Evolutionary conservation across 2,888 invertebrate species (phyloP), one percentile per base, ranked within the genome.

Genomic region (Cheilosia urbana): DNA sequence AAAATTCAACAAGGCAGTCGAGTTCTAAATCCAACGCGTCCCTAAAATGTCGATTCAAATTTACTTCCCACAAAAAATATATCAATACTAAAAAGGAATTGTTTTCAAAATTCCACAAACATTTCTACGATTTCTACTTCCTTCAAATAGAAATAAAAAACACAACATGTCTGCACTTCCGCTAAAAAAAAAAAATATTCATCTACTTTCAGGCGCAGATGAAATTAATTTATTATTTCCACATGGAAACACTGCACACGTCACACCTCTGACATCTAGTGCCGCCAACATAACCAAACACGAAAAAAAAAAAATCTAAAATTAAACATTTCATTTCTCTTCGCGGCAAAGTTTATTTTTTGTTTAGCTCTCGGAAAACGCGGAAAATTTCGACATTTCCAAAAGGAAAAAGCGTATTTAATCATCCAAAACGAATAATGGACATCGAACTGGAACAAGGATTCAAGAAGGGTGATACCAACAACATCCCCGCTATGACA

Each of bases 391-490:
- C 21, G 7, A 17, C 1, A 37, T 40, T 60, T 58, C 11, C 9
- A 40, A 5, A 11, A n/a, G 57, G 30, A n/a, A 24, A 68, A 69
- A 45, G 11, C 11, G 15, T 6, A 40, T 53, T 66, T 40, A 57
- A 1, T 24, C 21, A 53, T 5, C 1, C 1, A 53, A 62, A 40
- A 49, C 17, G 27, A 21, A 47, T 15, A 71, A 90, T 92, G 89
- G 91, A 91, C 47, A 79, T 91, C 57, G 75, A 60, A 66, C 42
- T 88, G 21, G 91, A 91, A 45, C 89, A 90, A 3, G 91, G 91
- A 9, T 92, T 90, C 68, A 90, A 90, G 4, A 91, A 90, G 83
- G 92, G 91, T n/a, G 89, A 90, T 75, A 87, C 89, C 17, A 90
- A 90, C 49, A 92, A 88, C 65, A 87, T 92, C 40, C 92, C 92